A percentile compares a stretch with the other conserved stretches of the same genome.
Evolutionary conservation across 1,140 invertebrate genomes (phyloP).

Genomic region (Pygmarrhopalites habei): DNA sequence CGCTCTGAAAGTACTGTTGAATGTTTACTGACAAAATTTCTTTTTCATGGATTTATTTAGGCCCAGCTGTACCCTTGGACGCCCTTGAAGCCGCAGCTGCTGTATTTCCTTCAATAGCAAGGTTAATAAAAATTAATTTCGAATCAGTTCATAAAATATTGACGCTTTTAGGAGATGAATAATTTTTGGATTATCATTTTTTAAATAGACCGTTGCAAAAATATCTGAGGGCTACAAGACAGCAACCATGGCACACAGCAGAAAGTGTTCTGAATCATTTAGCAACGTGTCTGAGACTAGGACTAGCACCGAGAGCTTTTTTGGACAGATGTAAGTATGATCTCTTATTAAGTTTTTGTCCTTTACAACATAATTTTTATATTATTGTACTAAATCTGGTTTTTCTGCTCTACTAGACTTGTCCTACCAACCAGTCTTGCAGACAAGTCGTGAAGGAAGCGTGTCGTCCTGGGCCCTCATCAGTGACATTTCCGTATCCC

Average conservation of each 20-base stretch:
- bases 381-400: too few relatives aligned
- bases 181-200: too few relatives aligned
- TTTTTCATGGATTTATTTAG: conserved; percentile 40
- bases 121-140: too few relatives aligned
- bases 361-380: too few relatives aligned
- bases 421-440: conserved; percentile 38
- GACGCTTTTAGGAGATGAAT: too few relatives aligned
- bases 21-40: too few relatives aligned
- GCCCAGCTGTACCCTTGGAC: conserved; percentile 65
- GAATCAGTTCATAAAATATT: too few relatives aligned
- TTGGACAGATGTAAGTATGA: conserved; percentile 40
- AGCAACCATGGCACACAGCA: conserved; percentile 89
- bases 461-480: conserved; percentile 37
- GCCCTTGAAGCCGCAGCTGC: conserved; percentile 92
- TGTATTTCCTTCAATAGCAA: conserved; percentile 90
- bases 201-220: conserved; percentile 94
- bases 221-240: conserved; percentile 86
- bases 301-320: conserved; percentile 51
- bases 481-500: conserved; percentile 66
- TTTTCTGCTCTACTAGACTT: too few relatives aligned
- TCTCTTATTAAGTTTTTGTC: too few relatives aligned
- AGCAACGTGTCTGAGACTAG: conserved; percentile 81
- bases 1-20: too few relatives aligned
- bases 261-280: conserved; percentile 82
- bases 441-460: conserved; percentile 36